Base-by-base conservation (phyloP, 2,113 vertebrate species). In the Poicephalus meyeri region DNA sequence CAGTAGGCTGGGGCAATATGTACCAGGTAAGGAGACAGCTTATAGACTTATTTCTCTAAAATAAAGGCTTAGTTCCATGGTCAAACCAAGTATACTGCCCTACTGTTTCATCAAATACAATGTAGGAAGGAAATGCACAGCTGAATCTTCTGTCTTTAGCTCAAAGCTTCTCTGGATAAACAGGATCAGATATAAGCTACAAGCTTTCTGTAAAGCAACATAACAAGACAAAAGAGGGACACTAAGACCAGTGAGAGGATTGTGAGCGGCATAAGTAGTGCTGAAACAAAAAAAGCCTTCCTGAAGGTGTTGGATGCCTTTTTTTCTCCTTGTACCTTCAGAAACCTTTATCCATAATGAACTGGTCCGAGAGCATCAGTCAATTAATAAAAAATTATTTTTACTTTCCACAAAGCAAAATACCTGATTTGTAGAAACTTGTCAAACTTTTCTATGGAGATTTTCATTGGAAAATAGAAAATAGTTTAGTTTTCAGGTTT, bases 21-120 rank as follows among this genome's bases (percentile, higher is more conserved):
- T 52, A 16, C 21, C 21, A 31, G 21, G 28, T 44, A 21, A 74
- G 28, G 21, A 85, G 18, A 8, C 41, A 76, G 3, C 2, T n/a
- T 10, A 44, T 19, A 33, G 19, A 17, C 15, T n/a, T 63, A 24
- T 46, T 83, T 49, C 21, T 55, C 47, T 46, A 46, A 86, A 60
- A 53, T 33, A 33, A 31, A 35, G 4, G 4, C 70, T 68, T 71
- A 56, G 7, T 33, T 86, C 42, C 29, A 20, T 37, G 7, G 82
- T 60, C 41, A 65, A 65, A 68, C 7, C 16, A 71, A 87, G 21
- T 68, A 46, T 13, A 25, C 9, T 70, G 28, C 53, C 95, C 98
- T 97, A 98, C 98, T 61, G 96, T 76, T 96, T 97, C 56, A 28
- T 98, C 98, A 96, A 98, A 98, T 58, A 98, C 93, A 26, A 98